phyloP scores from a whole-genome alignment of 1,140 invertebrate genomes.

The Brachionus asplanchnoidis region DNA sequence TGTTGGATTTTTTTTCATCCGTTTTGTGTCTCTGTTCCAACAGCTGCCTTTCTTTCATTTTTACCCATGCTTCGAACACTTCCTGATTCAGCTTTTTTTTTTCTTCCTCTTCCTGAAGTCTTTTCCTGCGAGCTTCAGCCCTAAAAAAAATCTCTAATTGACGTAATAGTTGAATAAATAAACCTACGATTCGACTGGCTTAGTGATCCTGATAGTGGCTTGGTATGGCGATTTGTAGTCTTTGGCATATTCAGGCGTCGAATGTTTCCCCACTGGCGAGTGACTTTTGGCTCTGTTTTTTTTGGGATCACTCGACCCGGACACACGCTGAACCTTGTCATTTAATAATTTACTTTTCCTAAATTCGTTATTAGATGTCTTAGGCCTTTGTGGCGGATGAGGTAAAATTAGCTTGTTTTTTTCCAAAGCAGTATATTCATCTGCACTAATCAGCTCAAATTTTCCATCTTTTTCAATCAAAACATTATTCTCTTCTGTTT shows the following conservation, averaged over 20 bases:
- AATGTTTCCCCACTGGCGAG: background rate
- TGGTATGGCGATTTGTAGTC: slow-evolving; percentile 37
- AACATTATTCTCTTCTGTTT: background rate
- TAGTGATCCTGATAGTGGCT: background rate
- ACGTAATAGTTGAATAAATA: background rate
- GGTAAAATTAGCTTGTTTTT: background rate
- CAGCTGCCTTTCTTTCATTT: background rate
- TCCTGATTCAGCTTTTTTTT: background rate
- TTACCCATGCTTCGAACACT: slow-evolving; percentile 24
- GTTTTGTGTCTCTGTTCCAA: background rate
- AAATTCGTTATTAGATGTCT: background rate
- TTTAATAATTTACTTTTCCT: background rate
- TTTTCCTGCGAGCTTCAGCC: background rate
- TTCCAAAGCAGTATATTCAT: slow-evolving; percentile 21
- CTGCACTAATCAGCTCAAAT: background rate
- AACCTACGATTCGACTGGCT: background rate
- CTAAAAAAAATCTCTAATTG: background rate
- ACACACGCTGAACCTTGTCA: background rate
- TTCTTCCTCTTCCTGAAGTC: slow-evolving; percentile 28
- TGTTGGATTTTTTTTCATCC: background rate
- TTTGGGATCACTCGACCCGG: background rate
- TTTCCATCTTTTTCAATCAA: slow-evolving; percentile 37
- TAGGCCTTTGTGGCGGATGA: slow-evolving; percentile 20
- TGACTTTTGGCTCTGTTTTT: background rate
- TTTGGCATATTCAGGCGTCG: slow-evolving; percentile 35